phyloP scores from a whole-genome alignment of 23 tunicate genomes.

The Halocynthia aurantium region DNA sequence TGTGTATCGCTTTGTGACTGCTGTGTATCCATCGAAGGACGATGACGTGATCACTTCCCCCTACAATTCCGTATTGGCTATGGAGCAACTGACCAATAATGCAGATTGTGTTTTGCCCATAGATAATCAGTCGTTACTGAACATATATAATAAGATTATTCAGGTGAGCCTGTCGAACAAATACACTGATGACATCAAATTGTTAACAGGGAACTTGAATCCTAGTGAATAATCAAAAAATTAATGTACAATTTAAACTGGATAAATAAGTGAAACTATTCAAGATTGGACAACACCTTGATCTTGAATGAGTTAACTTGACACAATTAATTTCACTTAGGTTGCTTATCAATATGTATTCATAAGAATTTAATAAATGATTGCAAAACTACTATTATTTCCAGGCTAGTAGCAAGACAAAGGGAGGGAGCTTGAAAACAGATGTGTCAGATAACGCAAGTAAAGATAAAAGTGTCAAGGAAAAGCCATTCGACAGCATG shows the following conservation, averaged over 20 bases:
- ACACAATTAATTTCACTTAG: no score
- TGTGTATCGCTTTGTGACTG: constrained; percentile 86
- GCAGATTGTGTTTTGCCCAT: constrained; percentile 97
- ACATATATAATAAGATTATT: constrained; percentile 62
- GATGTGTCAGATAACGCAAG: constrained; percentile 28
- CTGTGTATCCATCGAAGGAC: constrained; percentile 92
- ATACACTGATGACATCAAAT: not conserved
- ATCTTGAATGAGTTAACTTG: no score
- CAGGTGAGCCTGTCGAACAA: constrained; percentile 19
- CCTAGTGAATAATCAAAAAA: not conserved
- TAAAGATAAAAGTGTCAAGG: constrained; percentile 12
- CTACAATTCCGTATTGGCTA: constrained; percentile 89
- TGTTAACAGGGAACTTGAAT: constrained; percentile 2
- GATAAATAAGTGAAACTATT: no score
- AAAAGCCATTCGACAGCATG: constrained; percentile 88
- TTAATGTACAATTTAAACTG: not conserved
- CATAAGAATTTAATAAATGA: not conserved
- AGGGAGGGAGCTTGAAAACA: not conserved
- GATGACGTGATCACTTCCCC: constrained; percentile 99
- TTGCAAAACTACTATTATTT: no score
- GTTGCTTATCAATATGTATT: no score
- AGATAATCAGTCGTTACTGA: constrained; percentile 69
- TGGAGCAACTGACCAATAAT: constrained; percentile 83
- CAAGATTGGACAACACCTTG: no score
- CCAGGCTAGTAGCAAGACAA: not conserved